phyloP scores from a whole-genome alignment of 2,113 vertebrate species.

The Apteryx mantelli region DNA sequence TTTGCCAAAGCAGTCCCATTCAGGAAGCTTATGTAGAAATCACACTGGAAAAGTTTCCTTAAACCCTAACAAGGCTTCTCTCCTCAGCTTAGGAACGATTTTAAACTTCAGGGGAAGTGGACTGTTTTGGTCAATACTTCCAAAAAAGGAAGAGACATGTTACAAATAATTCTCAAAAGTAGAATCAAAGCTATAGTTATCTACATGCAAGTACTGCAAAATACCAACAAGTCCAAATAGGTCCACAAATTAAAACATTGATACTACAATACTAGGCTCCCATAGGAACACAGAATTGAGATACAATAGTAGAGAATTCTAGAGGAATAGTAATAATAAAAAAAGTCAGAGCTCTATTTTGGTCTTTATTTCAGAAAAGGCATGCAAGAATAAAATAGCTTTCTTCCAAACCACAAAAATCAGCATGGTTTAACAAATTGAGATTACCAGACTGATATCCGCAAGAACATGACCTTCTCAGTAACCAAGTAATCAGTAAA shows the following conservation, averaged over 20 bases:
- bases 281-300: neutral
- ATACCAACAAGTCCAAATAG: neutral
- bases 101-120: neutral
- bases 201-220: neutral
- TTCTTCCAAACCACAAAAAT: neutral
- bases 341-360: neutral
- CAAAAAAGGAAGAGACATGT: neutral
- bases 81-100: neutral
- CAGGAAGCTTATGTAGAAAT: neutral
- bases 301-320: neutral
- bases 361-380: neutral
- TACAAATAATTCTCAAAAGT: neutral
- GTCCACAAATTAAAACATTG: neutral
- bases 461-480: neutral
- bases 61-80: neutral
- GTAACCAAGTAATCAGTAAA: neutral
- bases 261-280: neutral
- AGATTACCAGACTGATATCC: neutral
- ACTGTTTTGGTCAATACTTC: neutral
- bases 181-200: neutral
- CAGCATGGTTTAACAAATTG: neutral
- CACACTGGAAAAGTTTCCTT: neutral
- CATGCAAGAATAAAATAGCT: neutral
- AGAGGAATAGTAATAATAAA: neutral
- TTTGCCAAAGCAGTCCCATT: neutral